Evolutionary conservation across 1,140 invertebrate species (phyloP), one percentile per base, ranked within the genome.

Genomic region (Bombus difficillimus): DNA sequence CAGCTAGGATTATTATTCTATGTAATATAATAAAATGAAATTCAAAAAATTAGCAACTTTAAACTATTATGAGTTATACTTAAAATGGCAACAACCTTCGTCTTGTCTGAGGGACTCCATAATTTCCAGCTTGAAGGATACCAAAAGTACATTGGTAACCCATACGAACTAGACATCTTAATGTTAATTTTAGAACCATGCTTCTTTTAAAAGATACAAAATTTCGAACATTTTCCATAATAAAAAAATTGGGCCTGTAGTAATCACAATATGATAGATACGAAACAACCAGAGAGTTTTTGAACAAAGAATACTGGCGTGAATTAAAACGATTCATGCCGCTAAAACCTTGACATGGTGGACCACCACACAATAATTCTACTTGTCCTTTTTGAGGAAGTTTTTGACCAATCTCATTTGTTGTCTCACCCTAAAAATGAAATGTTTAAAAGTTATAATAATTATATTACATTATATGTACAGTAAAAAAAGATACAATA

Each of bases 301-400:
- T 98, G 90, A 98, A 98, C 43, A 97, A 95, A 1, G 98, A 98
- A 94, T 98, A 98, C 90, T 98, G 97, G n/a, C 98, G 94, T 0
- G 96, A 97, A 94, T 98, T 98, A 93, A 98, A 98, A 34, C 98
- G 95, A 95, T 98, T 98, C 98, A 98, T 98, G 41, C 97, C 97
- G 86, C 97, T 98, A 93, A 98, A 99, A 1, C 98, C 98, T 95
- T 99, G 98, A 93, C 98, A 99, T 2, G 98, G 98, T n/a, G 98
- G 98, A 10, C 98, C 98, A 62, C 98, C 98, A 92, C 98, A 98
- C 6, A 99, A 92, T 64, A 98, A 92, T 89, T 98, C 98, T 2
- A 99, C 98, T 83, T 98, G 97, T 12, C 98, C 97, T 92, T 97
- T 97, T 91, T 96, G 93, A 2, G 98, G 98, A 62, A 98, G 94